Conservation (phyloP, 2,113 vertebrate species). For the Limanda limanda region DNA sequence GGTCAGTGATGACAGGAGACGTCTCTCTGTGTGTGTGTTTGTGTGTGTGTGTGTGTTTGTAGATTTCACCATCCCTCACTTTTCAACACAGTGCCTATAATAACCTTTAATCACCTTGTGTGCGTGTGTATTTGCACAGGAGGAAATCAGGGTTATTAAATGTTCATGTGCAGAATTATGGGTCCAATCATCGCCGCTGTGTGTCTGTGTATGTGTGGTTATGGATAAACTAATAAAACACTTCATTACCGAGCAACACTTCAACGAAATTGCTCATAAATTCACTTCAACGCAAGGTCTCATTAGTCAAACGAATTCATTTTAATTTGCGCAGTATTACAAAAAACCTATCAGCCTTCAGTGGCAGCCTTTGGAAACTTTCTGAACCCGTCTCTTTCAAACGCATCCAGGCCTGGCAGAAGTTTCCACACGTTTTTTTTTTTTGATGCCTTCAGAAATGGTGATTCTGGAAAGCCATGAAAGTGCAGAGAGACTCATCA, state of each 20-base stretch:
- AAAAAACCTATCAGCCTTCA: background rate
- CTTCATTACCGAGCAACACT: slow-evolving; percentile 34
- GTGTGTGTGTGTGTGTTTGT: background rate
- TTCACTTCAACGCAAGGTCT: background rate
- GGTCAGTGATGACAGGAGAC: slow-evolving; percentile 13
- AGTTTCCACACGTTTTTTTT: background rate
- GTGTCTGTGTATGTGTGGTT: background rate
- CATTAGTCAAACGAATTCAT: slow-evolving; percentile 1
- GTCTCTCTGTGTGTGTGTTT: background rate
- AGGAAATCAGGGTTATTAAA: slow-evolving; percentile 15
- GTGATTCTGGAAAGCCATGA: background rate
- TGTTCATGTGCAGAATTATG: slow-evolving; percentile 1
- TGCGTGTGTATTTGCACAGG: background rate
- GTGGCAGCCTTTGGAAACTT: slow-evolving; percentile 17
- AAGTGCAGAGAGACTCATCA: background rate
- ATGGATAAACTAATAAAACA: background rate
- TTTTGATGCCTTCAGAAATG: slow-evolving; percentile 30
- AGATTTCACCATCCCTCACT: background rate
- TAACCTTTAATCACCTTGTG: background rate
- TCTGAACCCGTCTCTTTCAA: background rate
- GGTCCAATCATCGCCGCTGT: background rate
- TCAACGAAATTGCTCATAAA: slow-evolving; percentile 8
- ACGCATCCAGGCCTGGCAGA: background rate
- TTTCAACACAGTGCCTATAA: background rate
- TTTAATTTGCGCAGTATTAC: background rate